Conservation (phyloP, 2,113 vertebrate genomes). For the Ammodramus savannarum region DNA sequence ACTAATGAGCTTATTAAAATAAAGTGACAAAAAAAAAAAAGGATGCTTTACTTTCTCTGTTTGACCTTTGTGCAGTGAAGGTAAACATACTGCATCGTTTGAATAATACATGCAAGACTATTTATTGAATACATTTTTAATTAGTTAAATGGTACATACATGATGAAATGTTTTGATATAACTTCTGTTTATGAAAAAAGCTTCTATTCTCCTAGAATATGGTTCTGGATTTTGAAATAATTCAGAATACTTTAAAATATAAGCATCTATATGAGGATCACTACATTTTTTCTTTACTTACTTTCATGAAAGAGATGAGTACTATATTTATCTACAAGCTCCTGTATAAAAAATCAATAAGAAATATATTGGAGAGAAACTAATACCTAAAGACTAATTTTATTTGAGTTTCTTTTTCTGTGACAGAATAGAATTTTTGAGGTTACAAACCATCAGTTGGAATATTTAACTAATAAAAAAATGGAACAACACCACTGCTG, state of each 20-base stretch:
- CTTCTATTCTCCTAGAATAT: not conserved
- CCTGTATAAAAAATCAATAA: not conserved
- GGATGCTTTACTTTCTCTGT: conserved; percentile 3
- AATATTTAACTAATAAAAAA: conserved; percentile 23
- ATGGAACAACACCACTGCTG: not conserved
- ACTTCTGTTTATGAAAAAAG: not conserved
- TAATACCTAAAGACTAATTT: not conserved
- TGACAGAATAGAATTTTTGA: not conserved
- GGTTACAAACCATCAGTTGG: not conserved
- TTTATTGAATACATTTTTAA: not conserved
- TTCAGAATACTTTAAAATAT: not conserved
- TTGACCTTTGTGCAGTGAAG: conserved; percentile 28
- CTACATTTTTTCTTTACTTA: not conserved
- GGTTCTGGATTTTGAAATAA: not conserved
- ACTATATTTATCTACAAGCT: not conserved
- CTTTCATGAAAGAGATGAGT: not conserved
- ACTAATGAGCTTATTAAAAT: conserved; percentile 34
- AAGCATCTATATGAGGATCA: not conserved
- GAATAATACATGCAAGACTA: conserved; percentile 12
- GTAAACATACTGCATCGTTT: conserved; percentile 32
- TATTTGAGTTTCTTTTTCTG: not conserved
- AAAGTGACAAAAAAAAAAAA: conserved; percentile 4
- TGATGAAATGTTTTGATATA: not conserved
- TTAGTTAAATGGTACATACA: not conserved
- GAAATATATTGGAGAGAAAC: not conserved